Percentiles rank a stretch among this genome's conserved stretches.
phyloP scores from a whole-genome alignment of 2,797 vertebrate genomes.

The Sus cebifrons region DNA sequence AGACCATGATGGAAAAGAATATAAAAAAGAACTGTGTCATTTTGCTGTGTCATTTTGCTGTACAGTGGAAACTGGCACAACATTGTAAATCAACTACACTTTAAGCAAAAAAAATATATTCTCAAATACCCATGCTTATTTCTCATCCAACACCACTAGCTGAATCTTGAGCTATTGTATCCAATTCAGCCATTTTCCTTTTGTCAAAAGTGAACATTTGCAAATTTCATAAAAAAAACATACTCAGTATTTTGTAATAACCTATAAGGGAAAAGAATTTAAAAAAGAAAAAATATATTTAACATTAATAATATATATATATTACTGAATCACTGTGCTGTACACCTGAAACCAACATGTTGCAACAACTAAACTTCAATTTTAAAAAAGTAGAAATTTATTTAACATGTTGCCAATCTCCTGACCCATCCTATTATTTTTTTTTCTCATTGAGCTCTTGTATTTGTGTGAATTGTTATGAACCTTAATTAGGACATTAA shows the following conservation, averaged over 20 bases:
- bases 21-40: too few relatives aligned
- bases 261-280: not conserved
- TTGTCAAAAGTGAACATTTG: slow-evolving; percentile 52
- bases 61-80: too few relatives aligned
- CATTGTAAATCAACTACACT: too few relatives aligned
- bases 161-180: not conserved
- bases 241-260: not conserved
- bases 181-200: slow-evolving; percentile 25
- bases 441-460: slow-evolving; percentile 7
- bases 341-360: not conserved
- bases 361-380: not conserved
- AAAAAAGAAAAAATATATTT: not conserved
- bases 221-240: not conserved
- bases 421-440: not conserved
- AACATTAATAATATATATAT: too few relatives aligned
- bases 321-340: not conserved
- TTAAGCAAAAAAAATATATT: not conserved
- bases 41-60: too few relatives aligned
- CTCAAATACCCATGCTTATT: not conserved
- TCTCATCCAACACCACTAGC: not conserved
- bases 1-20: too few relatives aligned
- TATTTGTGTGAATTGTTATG: slow-evolving; percentile 59
- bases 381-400: not conserved
- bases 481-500: slow-evolving; percentile 67
- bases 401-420: slow-evolving; percentile 27